Base-by-base conservation (phyloP, 2,113 vertebrate species). In the Mustela lutreola region DNA sequence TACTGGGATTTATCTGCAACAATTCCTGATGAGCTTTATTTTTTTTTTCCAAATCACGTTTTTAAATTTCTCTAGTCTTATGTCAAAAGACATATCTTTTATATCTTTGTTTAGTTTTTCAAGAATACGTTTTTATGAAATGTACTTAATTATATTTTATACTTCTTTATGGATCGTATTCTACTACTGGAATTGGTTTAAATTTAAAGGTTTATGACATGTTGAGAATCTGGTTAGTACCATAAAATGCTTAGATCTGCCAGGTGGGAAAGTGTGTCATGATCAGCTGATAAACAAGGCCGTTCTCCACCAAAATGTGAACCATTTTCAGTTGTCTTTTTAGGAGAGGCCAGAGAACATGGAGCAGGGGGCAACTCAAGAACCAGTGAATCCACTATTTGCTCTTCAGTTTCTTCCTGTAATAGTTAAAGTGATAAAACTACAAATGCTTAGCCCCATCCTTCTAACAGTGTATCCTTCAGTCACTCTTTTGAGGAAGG, bases 11-110 rank as follows among this genome's bases (percentile, higher is more conserved):
- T 76, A 50, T 11, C 48, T 89, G 2, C 12, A 88, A 36, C 79
- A 56, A 58, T 92, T 97, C 28, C 42, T 91, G 91, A 75, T n/a
- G 94, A 96, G 21, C 45, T 67, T 83, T 95, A 88, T 95, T 91
- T 91, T 91, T 91, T 95, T 88, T 95, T 91, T 39, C 39, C 11
- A 92, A 80, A 73, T 67, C 28, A 65, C 50, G n/a, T 67, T 78
- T 94, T 80, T 4, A 71, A 83, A 70, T 93, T 96, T 96, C 11
- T 95, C 39, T 73, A 48, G 39, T 81, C 71, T 93, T 91, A 79
- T 87, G 1, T 67, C 45, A 45, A 56, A 56, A 56, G 53, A 56
- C 16, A 18, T 56, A 56, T 56, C 56, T 93, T 88, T 91, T 21
- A 39, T 39, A 31, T 58, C 12, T 96, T 96, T 87, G 39, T 7